Evolutionary conservation across 2,113 vertebrate genomes (phyloP).

Genomic region (Engystomops pustulosus): DNA sequence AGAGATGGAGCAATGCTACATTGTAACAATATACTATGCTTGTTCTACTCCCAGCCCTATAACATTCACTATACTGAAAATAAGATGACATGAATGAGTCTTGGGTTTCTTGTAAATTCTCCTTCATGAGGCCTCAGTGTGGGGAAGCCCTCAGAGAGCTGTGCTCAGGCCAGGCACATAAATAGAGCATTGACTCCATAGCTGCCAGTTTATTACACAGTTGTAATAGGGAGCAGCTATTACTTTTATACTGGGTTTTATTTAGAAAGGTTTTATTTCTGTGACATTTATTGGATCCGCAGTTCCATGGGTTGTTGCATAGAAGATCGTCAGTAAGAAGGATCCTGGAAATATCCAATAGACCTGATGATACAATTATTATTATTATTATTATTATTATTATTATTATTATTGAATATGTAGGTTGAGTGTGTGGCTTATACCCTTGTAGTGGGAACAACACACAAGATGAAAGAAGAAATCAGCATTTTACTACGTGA

Average conservation of each 20-base stretch:
- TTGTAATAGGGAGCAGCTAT: neutral
- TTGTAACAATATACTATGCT: neutral
- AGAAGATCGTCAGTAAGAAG: neutral
- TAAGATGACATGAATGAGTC: neutral
- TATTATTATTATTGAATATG: too few species aligned
- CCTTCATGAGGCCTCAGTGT: constrained; percentile 16
- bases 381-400: too few species aligned
- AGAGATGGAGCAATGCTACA: neutral
- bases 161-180: neutral
- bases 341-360: neutral
- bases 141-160: neutral
- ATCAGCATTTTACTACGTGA: too few species aligned
- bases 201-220: neutral
- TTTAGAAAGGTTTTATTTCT: neutral
- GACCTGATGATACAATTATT: too few species aligned
- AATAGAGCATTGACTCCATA: neutral
- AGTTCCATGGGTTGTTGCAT: neutral
- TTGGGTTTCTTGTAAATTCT: neutral
- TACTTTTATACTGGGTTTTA: neutral
- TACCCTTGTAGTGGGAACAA: too few species aligned
- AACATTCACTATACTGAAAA: neutral
- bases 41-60: neutral
- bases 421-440: too few species aligned
- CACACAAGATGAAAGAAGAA: too few species aligned
- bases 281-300: neutral